A percentile compares a stretch with the other conserved stretches of the same genome.
Conservation (phyloP, 2,113 vertebrate genomes). For the Lutjanus erythropterus region DNA sequence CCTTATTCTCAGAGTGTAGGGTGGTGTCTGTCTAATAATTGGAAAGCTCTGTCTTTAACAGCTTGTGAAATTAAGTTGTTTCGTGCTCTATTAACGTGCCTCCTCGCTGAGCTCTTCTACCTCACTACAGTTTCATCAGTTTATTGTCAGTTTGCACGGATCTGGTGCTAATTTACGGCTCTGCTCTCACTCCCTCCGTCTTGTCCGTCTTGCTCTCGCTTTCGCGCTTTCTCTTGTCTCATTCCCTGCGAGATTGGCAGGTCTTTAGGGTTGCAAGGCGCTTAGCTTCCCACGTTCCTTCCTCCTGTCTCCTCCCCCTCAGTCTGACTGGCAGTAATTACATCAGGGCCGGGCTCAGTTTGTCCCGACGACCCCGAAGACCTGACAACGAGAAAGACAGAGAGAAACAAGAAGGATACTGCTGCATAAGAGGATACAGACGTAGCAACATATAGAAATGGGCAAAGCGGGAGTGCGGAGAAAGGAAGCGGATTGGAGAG, state of each 20-base stretch:
- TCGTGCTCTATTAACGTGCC: constrained; percentile 34
- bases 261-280: constrained; percentile 69
- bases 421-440: constrained; percentile 43
- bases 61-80: constrained; percentile 56
- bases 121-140: constrained; percentile 44
- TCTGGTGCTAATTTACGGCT: constrained; percentile 51
- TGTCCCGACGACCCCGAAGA: constrained; percentile 63
- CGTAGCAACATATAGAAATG: constrained; percentile 39
- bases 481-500: constrained; percentile 1
- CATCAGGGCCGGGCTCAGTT: constrained; percentile 58
- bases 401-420: constrained; percentile 16
- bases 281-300: constrained; percentile 65
- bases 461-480: constrained; percentile 10
- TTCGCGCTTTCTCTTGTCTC: constrained; percentile 46
- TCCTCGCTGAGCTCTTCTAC: constrained; percentile 24
- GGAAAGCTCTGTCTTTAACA: constrained; percentile 44
- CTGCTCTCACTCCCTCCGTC: not conserved
- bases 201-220: constrained; percentile 41
- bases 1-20: constrained; percentile 4
- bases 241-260: constrained; percentile 72
- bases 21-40: constrained; percentile 25
- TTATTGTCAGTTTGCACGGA: constrained; percentile 44
- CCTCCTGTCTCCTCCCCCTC: constrained; percentile 63
- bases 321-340: constrained; percentile 82
- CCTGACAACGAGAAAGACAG: constrained; percentile 49